These are phyloP conservation scores for Limnephilus lunatus DNA, from an alignment of 2,888 invertebrate species.

Conservation along the genomic window DNA sequence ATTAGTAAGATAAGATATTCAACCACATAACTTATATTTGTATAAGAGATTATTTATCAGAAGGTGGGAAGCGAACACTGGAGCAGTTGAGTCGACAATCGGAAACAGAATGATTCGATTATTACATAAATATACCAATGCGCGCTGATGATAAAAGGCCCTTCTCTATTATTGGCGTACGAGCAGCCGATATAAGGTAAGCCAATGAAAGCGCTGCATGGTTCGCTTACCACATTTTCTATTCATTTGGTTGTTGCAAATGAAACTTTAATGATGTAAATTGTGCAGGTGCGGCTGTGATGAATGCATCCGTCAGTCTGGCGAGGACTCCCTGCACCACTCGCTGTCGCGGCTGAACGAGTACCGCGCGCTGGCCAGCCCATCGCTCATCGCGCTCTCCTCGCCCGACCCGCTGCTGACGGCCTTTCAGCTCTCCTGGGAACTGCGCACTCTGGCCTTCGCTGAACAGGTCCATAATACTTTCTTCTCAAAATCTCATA, in stretches of 20 bases:
- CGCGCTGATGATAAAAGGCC: too few relatives aligned
- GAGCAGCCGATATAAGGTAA: too few relatives aligned
- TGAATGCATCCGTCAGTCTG: conserved; percentile 87
- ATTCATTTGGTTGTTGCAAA: background rate
- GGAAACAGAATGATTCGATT: too few relatives aligned
- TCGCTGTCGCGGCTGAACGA: conserved; percentile 94
- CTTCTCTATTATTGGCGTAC: too few relatives aligned
- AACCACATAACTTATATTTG: too few relatives aligned
- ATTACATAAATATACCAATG: too few relatives aligned
- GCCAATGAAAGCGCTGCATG: too few relatives aligned
- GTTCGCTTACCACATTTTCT: too few relatives aligned
- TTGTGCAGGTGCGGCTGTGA: conserved; percentile 88
- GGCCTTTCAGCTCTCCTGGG: conserved; percentile 97
- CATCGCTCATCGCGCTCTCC: conserved; percentile 94
- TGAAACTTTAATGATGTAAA: background rate
- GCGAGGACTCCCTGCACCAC: conserved; percentile 87
- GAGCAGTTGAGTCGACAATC: too few relatives aligned
- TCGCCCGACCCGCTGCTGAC: conserved; percentile 95
- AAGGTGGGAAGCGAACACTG: too few relatives aligned
- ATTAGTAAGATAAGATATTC: too few relatives aligned
- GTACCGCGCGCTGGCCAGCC: conserved; percentile 94
- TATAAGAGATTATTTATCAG: too few relatives aligned
- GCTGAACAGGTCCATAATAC: conserved; percentile 84
- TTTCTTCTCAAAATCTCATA: background rate
- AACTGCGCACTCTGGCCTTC: conserved; percentile 90